Evolutionary conservation across 2,113 vertebrate genomes (phyloP).

Genomic region (Chloebia gouldiae): DNA sequence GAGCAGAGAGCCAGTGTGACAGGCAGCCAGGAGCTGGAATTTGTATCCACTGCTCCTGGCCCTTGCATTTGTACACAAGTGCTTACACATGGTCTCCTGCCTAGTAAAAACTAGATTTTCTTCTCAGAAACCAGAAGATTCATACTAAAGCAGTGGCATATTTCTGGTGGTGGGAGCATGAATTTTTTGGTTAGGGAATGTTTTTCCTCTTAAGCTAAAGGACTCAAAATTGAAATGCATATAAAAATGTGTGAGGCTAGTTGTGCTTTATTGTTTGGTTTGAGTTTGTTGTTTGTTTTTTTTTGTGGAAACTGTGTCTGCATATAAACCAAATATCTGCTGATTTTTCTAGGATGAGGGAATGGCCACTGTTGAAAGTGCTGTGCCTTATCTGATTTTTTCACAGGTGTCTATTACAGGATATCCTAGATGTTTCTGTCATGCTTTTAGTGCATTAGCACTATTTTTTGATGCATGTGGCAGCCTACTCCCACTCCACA

Average conservation of each 20-base stretch:
- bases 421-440: not conserved
- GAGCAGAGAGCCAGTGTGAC: not conserved
- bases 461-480: not conserved
- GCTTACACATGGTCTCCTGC: not conserved
- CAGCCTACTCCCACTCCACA: not conserved
- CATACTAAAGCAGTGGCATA: not conserved
- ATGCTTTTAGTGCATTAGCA: not conserved
- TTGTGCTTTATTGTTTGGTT: not conserved
- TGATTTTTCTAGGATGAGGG: not conserved
- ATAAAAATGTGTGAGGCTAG: rapidly evolving
- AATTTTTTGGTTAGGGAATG: not conserved
- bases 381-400: not conserved
- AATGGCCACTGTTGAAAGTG: not conserved
- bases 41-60: rapidly evolving
- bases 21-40: not conserved
- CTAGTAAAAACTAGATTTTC: not conserved
- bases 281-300: too few species aligned
- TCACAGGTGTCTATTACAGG: not conserved
- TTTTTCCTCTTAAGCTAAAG: not conserved
- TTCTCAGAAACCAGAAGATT: not conserved
- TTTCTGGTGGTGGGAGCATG: not conserved
- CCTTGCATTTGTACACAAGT: rapidly evolving
- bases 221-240: not conserved
- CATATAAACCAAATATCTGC: not conserved
- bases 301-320: not conserved